These are phyloP conservation scores for Nowickia ferox DNA, from an alignment of 2,888 invertebrate species.

Conservation along the genomic window DNA sequence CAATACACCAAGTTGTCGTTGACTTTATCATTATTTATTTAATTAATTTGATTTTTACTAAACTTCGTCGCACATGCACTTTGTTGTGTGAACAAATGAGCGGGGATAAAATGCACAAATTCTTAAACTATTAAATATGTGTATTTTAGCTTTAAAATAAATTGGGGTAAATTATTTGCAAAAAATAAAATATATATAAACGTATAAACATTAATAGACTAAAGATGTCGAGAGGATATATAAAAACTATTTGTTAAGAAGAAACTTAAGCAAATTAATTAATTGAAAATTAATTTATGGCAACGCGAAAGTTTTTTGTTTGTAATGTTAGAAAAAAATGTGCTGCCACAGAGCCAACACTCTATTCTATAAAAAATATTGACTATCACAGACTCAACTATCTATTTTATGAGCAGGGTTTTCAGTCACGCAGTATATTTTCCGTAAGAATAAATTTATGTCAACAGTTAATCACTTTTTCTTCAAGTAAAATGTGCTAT, in stretches of 20 bases:
- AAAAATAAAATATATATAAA: not conserved
- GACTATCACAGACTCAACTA: accelerated
- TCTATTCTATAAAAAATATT: too few relatives aligned
- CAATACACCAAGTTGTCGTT: constrained; percentile 66
- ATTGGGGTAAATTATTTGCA: constrained; percentile 48
- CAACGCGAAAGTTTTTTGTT: too few relatives aligned
- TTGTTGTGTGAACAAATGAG: constrained; percentile 3
- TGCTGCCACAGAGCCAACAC: too few relatives aligned
- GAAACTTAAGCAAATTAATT: too few relatives aligned
- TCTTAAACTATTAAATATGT: not conserved
- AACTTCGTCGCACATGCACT: constrained; percentile 58
- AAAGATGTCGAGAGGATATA: constrained; percentile 17
- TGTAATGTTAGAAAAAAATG: too few relatives aligned
- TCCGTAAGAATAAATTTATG: too few relatives aligned
- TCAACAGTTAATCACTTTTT: too few relatives aligned
- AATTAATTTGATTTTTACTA: constrained; percentile 70
- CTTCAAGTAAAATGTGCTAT: too few relatives aligned
- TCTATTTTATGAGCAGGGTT: too few relatives aligned
- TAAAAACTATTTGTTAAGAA: constrained; percentile 24
- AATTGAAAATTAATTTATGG: too few relatives aligned
- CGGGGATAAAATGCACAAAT: not conserved
- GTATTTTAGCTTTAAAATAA: constrained; percentile 37
- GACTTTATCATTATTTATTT: constrained; percentile 69
- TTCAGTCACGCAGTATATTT: too few relatives aligned
- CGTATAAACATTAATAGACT: not conserved